Percentiles rank a stretch among this genome's conserved stretches.
phyloP scores from a whole-genome alignment of 1,140 invertebrate genomes.

The Tribolium castaneum region DNA sequence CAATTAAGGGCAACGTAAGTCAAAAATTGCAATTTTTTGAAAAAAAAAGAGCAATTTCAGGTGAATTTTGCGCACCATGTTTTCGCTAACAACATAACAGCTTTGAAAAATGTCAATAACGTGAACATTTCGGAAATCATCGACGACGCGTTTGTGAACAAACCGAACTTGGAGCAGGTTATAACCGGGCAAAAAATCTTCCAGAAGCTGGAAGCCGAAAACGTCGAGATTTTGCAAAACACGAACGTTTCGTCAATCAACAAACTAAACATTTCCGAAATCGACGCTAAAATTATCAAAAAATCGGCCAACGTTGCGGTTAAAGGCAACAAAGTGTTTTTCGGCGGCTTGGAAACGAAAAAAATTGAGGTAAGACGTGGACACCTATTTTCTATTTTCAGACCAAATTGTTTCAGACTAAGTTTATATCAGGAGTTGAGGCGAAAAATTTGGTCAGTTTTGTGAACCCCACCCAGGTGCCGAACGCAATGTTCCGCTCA shows the following conservation, averaged over 20 bases:
- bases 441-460: conserved; percentile 55
- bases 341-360: conserved; percentile 54
- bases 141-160: conserved; percentile 55
- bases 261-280: conserved; percentile 44
- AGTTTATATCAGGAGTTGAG: conserved; percentile 45
- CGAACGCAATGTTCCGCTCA: conserved; percentile 53
- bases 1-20: conserved; percentile 44
- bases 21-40: not conserved
- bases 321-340: conserved; percentile 58
- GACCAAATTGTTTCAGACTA: conserved; percentile 44
- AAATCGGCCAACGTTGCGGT: conserved; percentile 46
- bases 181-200: conserved; percentile 48
- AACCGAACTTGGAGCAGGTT: conserved; percentile 51
- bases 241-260: conserved; percentile 46
- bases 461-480: conserved; percentile 44
- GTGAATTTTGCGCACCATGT: conserved; percentile 47
- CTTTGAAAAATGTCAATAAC: conserved; percentile 51
- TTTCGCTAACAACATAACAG: conserved; percentile 46
- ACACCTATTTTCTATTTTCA: not conserved
- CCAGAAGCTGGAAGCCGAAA: not conserved
- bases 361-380: conserved; percentile 47
- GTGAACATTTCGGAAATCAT: conserved; percentile 55
- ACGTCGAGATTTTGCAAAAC: not conserved
- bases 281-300: conserved; percentile 53
- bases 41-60: conserved; percentile 41